Evolutionary conservation across 2,113 vertebrate species (phyloP).

Genomic region (Rhodinocichla rosea): DNA sequence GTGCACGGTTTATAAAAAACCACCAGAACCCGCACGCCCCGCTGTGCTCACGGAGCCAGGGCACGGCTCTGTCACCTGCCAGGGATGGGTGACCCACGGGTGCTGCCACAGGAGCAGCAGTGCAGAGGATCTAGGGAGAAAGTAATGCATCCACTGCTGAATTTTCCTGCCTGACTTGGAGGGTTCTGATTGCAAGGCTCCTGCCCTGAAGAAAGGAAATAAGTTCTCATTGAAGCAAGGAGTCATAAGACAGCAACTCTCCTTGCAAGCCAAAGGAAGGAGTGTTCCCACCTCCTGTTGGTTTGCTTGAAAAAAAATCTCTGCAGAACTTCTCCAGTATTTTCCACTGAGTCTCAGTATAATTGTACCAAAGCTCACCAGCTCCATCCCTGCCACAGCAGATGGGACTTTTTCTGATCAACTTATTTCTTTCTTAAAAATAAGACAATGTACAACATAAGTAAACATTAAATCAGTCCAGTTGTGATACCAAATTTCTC

Average conservation of each 20-base stretch:
- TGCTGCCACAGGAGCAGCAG: not conserved
- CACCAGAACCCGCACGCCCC: not conserved
- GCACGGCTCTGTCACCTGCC: not conserved
- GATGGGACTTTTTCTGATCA: not conserved
- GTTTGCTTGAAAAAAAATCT: not conserved
- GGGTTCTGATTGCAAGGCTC: not conserved
- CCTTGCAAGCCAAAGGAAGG: not conserved
- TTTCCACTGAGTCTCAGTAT: not conserved
- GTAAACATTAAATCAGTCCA: not conserved
- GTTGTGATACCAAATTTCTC: not conserved
- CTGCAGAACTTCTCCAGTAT: conserved; percentile 10
- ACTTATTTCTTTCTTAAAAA: not conserved
- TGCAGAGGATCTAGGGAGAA: not conserved
- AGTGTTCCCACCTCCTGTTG: conserved; percentile 27
- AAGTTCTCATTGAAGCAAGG: conserved; percentile 14
- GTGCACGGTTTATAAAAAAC: not conserved
- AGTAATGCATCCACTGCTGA: fast-evolving
- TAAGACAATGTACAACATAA: not conserved
- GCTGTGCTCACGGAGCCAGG: fast-evolving
- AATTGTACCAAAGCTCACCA: not conserved
- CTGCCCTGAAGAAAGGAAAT: conserved; percentile 14
- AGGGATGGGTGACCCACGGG: fast-evolving
- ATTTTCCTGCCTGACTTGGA: not conserved
- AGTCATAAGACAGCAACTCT: conserved; percentile 44
- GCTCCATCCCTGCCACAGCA: not conserved